These are phyloP conservation scores for Eurypyga helias DNA, from an alignment of 2,113 vertebrate genomes.

Conservation along the genomic window DNA sequence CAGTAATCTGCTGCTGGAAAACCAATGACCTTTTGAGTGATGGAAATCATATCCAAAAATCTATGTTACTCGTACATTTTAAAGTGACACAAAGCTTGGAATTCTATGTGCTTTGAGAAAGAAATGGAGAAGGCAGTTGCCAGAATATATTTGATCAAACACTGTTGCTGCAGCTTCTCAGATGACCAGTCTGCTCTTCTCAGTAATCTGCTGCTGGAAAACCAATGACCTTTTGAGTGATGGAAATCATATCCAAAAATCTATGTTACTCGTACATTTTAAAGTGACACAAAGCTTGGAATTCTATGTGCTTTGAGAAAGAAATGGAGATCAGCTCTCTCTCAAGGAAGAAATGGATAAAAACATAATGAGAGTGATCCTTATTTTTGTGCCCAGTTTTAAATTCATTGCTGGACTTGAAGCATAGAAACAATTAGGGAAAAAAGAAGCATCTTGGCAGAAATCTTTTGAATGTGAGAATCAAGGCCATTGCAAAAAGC, in stretches of 20 bases:
- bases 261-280: background rate
- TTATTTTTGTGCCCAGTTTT: background rate
- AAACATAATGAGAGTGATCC: background rate
- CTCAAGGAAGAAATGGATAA: background rate
- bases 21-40: background rate
- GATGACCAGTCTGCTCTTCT: background rate
- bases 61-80: too few relatives aligned
- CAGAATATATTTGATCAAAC: background rate
- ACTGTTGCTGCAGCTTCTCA: background rate
- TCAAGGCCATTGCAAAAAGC: background rate
- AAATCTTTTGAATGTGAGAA: background rate
- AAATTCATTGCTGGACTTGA: background rate
- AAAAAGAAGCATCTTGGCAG: background rate
- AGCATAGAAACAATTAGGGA: background rate
- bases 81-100: too few relatives aligned
- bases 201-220: background rate
- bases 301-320: background rate
- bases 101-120: too few relatives aligned
- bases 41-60: slow-evolving; percentile 3
- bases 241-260: slow-evolving; percentile 3
- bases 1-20: background rate
- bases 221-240: background rate
- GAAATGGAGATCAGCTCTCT: background rate
- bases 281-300: background rate
- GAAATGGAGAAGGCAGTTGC: background rate